Conservation (phyloP, 2,113 vertebrate species). For the Engraulis encrasicolus region DNA sequence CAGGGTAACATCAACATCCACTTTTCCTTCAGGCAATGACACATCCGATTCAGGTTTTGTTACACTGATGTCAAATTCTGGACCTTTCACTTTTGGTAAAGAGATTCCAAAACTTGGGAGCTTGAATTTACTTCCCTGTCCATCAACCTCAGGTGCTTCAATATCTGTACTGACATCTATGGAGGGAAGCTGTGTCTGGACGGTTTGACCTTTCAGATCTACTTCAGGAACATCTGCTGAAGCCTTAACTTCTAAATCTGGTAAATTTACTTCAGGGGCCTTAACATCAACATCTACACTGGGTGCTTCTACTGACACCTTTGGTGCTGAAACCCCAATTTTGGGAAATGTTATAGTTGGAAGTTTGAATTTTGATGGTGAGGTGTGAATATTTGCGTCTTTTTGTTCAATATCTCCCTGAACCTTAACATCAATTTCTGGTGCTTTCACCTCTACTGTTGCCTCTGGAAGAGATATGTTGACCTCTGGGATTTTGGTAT, state of each 20-base stretch:
- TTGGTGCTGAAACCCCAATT: slow-evolving; percentile 44
- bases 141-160: slow-evolving; percentile 26
- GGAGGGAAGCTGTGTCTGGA: background rate
- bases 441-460: background rate
- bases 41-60: slow-evolving; percentile 26
- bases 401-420: slow-evolving; percentile 19
- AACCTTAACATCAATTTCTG: slow-evolving; percentile 18
- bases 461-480: slow-evolving; percentile 30
- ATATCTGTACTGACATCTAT: background rate
- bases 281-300: slow-evolving; percentile 22
- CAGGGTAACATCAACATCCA: background rate
- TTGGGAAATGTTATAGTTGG: slow-evolving; percentile 58
- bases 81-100: slow-evolving; percentile 32
- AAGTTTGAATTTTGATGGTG: slow-evolving; percentile 52
- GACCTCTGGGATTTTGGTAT: background rate
- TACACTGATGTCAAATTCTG: background rate
- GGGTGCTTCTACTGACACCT: slow-evolving; percentile 26
- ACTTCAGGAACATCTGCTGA: background rate
- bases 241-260: slow-evolving; percentile 1
- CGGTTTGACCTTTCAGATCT: slow-evolving; percentile 32
- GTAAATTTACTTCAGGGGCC: slow-evolving; percentile 13
- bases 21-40: slow-evolving; percentile 17
- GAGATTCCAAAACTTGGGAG: slow-evolving; percentile 47
- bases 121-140: slow-evolving; percentile 32
- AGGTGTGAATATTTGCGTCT: slow-evolving; percentile 17